Evolutionary conservation across 2,888 invertebrate genomes (phyloP).

Genomic region (Hypselothyrea guttata): DNA sequence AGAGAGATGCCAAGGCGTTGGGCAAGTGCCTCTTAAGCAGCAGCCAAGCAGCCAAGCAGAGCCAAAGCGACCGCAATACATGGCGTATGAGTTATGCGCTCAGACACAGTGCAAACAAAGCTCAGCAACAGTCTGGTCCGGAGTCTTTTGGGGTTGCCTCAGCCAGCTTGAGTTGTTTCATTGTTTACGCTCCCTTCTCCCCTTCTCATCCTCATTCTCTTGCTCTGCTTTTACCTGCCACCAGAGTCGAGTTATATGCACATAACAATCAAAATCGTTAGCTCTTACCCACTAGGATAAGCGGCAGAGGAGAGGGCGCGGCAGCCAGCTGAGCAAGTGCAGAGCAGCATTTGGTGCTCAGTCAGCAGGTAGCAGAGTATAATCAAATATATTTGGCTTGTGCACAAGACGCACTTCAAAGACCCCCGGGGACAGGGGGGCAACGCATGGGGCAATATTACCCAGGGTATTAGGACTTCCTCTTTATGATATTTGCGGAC

Average conservation of each 20-base stretch:
- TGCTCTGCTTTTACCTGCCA: constrained; percentile 46
- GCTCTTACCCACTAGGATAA: constrained; percentile 40
- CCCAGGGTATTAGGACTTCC: neutral
- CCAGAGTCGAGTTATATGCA: constrained; percentile 56
- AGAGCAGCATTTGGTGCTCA: constrained; percentile 1
- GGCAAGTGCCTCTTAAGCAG: constrained; percentile 47
- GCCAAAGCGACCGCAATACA: constrained; percentile 38
- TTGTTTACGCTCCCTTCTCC: constrained; percentile 49
- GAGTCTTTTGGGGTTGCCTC: constrained; percentile 25
- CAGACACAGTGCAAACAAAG: constrained; percentile 32
- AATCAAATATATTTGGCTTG: constrained; percentile 68
- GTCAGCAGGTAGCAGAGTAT: constrained; percentile 48
- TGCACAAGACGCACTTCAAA: constrained; percentile 26
- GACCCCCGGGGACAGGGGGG: constrained; percentile 14
- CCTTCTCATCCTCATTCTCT: neutral
- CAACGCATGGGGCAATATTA: neutral
- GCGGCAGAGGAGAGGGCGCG: constrained; percentile 5
- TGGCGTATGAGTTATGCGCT: constrained; percentile 66
- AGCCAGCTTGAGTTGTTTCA: constrained; percentile 37
- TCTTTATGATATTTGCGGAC: too few species aligned
- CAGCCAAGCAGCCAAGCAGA: constrained; percentile 24
- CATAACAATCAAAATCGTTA: constrained; percentile 73
- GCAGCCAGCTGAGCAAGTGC: constrained; percentile 37
- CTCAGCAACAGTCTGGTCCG: constrained; percentile 37
- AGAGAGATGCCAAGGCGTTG: constrained; percentile 49